phyloP scores from a whole-genome alignment of 2,888 invertebrate species.

The Cosmia trapezina region DNA sequence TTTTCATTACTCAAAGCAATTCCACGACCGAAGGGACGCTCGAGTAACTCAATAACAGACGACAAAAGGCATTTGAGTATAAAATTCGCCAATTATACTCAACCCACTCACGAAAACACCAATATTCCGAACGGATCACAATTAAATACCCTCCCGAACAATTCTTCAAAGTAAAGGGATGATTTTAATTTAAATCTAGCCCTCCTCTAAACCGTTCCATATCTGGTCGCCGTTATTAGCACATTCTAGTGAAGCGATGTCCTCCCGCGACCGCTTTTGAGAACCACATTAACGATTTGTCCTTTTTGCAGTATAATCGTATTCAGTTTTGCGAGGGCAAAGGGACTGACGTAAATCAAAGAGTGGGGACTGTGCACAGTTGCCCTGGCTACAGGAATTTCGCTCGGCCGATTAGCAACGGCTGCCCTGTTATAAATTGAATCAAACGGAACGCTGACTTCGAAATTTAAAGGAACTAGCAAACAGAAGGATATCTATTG shows the following conservation, averaged over 20 bases:
- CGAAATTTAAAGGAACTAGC: conserved; percentile 62
- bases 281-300: conserved; percentile 76
- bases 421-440: conserved; percentile 69
- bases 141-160: conserved; percentile 81
- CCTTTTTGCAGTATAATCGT: conserved; percentile 72
- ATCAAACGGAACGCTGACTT: conserved; percentile 68
- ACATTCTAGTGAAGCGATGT: conserved; percentile 65
- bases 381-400: conserved; percentile 70
- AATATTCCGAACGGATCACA: conserved; percentile 82
- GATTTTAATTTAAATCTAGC: conserved; percentile 86
- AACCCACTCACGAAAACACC: conserved; percentile 78
- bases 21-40: conserved; percentile 71
- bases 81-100: conserved; percentile 84
- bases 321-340: conserved; percentile 70
- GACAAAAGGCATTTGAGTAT: conserved; percentile 84
- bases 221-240: conserved; percentile 66
- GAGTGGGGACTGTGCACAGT: conserved; percentile 63
- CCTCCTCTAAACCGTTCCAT: conserved; percentile 69
- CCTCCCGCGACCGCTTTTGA: conserved; percentile 71
- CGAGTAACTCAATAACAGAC: conserved; percentile 80
- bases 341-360: conserved; percentile 72
- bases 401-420: conserved; percentile 64
- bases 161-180: conserved; percentile 84
- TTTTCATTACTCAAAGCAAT: conserved; percentile 77
- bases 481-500: conserved; percentile 59